Percentiles rank a stretch among this genome's conserved stretches.
These are phyloP conservation scores for Limnephilus rhombicus DNA, from an alignment of 2,888 invertebrate genomes.

Conservation along the genomic window DNA sequence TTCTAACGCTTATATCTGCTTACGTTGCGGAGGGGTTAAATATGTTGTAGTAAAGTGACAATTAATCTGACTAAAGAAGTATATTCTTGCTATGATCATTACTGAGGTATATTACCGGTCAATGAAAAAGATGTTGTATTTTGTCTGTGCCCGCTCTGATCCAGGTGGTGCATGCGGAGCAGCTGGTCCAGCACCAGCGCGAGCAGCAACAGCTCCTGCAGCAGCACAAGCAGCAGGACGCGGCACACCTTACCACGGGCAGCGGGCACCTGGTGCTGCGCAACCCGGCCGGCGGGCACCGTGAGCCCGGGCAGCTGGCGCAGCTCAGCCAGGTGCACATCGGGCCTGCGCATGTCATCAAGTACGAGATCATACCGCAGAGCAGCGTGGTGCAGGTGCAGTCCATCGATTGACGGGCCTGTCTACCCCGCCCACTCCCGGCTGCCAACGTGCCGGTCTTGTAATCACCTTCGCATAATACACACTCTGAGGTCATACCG, in stretches of 20 bases:
- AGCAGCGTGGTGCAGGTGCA: constrained; percentile 76
- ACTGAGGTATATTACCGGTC: neutral
- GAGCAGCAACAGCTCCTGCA: constrained; percentile 62
- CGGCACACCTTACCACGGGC: constrained; percentile 50
- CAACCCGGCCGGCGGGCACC: constrained; percentile 73
- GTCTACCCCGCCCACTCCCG: neutral
- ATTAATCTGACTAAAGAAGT: too few relatives aligned
- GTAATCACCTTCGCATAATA: neutral
- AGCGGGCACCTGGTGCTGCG: constrained; percentile 68
- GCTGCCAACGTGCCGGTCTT: neutral
- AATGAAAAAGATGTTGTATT: neutral
- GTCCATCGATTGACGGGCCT: constrained; percentile 72
- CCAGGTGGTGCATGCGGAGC: constrained; percentile 51
- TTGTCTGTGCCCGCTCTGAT: constrained; percentile 10
- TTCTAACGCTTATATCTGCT: too few relatives aligned
- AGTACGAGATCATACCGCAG: constrained; percentile 80
- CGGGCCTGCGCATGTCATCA: constrained; percentile 74
- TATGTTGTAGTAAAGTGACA: too few relatives aligned
- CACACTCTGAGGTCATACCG: neutral
- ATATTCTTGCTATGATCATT: too few relatives aligned
- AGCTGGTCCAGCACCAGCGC: constrained; percentile 60
- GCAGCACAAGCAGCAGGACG: constrained; percentile 58
- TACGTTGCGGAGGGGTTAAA: too few relatives aligned
- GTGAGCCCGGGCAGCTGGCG: constrained; percentile 73
- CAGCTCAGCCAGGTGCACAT: constrained; percentile 71